Base-by-base conservation (phyloP, 2,113 vertebrate genomes). In the Sorex fumeus region DNA sequence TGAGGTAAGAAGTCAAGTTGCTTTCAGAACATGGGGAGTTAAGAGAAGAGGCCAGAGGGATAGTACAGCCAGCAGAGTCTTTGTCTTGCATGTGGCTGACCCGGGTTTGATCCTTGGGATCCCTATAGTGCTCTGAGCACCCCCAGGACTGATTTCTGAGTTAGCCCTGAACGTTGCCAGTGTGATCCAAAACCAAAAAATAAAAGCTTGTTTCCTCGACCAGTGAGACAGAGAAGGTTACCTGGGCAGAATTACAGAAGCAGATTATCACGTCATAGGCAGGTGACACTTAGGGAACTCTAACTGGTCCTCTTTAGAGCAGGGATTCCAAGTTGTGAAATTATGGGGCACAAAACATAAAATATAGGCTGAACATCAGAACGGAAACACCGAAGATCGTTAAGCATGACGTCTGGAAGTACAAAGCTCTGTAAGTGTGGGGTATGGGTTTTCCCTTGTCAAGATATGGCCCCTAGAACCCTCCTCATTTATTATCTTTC, bases 1-100 rank as follows among this genome's bases (percentile, higher is more conserved):
- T 23, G 13, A 64, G 32, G 28, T 78, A 93, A 40, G 23, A 80
- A 93, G 27, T 64, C 36, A 83, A 28, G 32, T n/a, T 83, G 36
- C 10, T 79, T 93, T 67, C 74, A 80, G 10, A 84, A 83, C 72
- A 50, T 50, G 47, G 47, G 6, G 5, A 12, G 47, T 50, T 50
- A 50, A 50, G 13, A 12, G 47, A 50, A 50, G 40, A 40, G 40
- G 47, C 13, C 47, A 50, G 47, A 50, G 47, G 10, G 9, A 50
- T 13, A 40, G 47, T 50, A 50, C 47, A 50, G 47, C 13, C 2
- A 10, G 47, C 47, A 50, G 47, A 50, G 47, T 9, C 6, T 50
- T 50, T 50, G 47, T 9, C 47, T 50, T 12, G 47, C 47, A 50
- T 13, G 10, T 50, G 6, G 47, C 9, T 50, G 13, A 6, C 47